A percentile compares a stretch with the other conserved stretches of the same genome.
Evolutionary conservation across 2,888 invertebrate species (phyloP).

Genomic region (Phania funesta): DNA sequence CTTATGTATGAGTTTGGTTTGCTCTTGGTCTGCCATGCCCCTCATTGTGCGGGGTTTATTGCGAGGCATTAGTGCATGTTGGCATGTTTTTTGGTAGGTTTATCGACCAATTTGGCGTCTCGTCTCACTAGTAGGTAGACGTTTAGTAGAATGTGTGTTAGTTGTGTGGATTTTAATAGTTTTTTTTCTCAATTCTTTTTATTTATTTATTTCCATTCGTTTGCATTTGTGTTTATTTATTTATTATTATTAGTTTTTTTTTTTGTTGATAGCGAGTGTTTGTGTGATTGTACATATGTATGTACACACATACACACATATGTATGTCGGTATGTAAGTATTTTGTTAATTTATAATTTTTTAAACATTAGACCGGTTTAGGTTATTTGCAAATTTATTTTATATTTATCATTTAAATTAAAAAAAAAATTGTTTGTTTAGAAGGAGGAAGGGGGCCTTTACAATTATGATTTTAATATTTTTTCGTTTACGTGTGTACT

Average conservation of each 20-base stretch:
- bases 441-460: background rate
- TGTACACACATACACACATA: too few species aligned
- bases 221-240: constrained; percentile 49
- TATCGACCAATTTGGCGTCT: constrained; percentile 39
- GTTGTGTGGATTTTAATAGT: constrained; percentile 63
- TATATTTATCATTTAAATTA: too few species aligned
- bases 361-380: constrained; percentile 63
- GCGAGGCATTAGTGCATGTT: constrained; percentile 39
- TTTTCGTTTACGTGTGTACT: constrained; percentile 33
- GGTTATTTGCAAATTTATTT: constrained; percentile 55
- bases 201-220: constrained; percentile 16
- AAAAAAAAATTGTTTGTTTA: too few species aligned
- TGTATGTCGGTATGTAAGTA: too few species aligned
- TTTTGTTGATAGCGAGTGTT: constrained; percentile 1
- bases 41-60: background rate
- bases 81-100: constrained; percentile 31
- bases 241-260: constrained; percentile 16
- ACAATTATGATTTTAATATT: constrained; percentile 34
- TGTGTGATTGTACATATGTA: constrained; percentile 26
- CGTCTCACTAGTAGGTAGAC: constrained; percentile 32
- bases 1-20: background rate
- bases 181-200: constrained; percentile 31
- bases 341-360: constrained; percentile 64
- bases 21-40: background rate
- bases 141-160: constrained; percentile 68